Conservation (phyloP, 2,797 vertebrate genomes). For the Microctenopoma lineatum region DNA sequence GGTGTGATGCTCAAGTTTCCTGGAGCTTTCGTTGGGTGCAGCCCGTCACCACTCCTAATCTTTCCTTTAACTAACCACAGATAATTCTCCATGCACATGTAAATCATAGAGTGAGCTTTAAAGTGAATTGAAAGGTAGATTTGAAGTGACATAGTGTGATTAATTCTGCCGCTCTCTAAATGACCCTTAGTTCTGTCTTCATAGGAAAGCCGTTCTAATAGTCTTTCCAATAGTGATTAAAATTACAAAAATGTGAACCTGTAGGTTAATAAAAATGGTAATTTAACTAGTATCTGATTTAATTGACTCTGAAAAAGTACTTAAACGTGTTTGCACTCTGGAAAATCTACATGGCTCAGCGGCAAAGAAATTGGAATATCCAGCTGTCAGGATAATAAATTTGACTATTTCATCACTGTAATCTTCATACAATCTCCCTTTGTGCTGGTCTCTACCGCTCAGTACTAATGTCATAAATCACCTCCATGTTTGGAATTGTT, state of each 20-base stretch:
- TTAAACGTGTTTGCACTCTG: conserved; percentile 80
- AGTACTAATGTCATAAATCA: conserved; percentile 76
- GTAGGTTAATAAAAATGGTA: conserved; percentile 83
- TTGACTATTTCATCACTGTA: conserved; percentile 81
- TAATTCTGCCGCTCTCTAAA: conserved; percentile 74
- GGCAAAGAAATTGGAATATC: conserved; percentile 81
- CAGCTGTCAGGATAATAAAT: conserved; percentile 85
- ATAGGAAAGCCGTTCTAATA: conserved; percentile 75
- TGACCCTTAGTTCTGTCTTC: conserved; percentile 76
- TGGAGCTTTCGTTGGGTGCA: conserved; percentile 48
- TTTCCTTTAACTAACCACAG: conserved; percentile 67
- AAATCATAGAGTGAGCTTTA: conserved; percentile 71
- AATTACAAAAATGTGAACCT: conserved; percentile 80
- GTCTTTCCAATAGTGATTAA: conserved; percentile 80
- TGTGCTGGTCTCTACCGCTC: conserved; percentile 70
- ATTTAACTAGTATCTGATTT: conserved; percentile 83
- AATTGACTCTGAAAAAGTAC: conserved; percentile 81
- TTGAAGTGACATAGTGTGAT: conserved; percentile 78
- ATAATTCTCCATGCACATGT: conserved; percentile 76
- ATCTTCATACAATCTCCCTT: conserved; percentile 79
- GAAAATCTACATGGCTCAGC: conserved; percentile 79
- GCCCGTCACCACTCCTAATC: conserved; percentile 64
- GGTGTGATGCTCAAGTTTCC: conserved; percentile 61
- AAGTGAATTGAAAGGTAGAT: conserved; percentile 80
- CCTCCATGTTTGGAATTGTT: conserved; percentile 70